Percentiles rank a stretch among this genome's conserved stretches.
phyloP scores from a whole-genome alignment of 2,113 vertebrate genomes.

The Onychorhynchus coronatus region DNA sequence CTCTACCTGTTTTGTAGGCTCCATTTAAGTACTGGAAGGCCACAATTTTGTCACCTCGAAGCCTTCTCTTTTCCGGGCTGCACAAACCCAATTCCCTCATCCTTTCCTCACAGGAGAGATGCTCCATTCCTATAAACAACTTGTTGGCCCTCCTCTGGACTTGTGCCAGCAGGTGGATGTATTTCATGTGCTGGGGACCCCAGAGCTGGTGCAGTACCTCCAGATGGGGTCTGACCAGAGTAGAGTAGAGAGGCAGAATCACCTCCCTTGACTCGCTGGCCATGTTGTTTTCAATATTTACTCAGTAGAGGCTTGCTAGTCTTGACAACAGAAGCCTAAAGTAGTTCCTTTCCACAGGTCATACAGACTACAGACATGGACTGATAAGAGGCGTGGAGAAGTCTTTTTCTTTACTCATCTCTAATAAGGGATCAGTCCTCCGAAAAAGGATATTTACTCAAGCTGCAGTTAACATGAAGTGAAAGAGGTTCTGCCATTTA shows the following conservation, averaged over 20 bases:
- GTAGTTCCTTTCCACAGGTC: not conserved
- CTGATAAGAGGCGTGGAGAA: not conserved
- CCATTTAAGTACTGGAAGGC: not conserved
- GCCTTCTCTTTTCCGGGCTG: not conserved
- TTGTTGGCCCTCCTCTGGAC: not conserved
- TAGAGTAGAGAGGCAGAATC: not conserved
- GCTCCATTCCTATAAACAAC: not conserved
- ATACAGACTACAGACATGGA: not conserved
- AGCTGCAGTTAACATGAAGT: not conserved
- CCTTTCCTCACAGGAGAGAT: not conserved
- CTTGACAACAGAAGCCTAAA: not conserved
- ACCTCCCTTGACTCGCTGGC: not conserved
- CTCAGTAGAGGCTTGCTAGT: not conserved
- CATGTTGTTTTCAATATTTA: not conserved
- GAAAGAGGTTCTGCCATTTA: not conserved
- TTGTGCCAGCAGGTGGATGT: not conserved
- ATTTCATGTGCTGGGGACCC: not conserved
- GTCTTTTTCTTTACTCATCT: not conserved
- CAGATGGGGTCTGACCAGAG: not conserved
- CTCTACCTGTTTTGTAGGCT: not conserved
- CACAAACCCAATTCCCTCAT: not conserved
- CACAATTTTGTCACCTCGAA: not conserved
- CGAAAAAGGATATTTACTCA: not conserved
- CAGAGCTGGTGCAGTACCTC: not conserved
- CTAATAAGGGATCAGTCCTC: not conserved